These are phyloP conservation scores for Clarias macrocephalus DNA, from an alignment of 2,113 vertebrate genomes.

Conservation along the genomic window DNA sequence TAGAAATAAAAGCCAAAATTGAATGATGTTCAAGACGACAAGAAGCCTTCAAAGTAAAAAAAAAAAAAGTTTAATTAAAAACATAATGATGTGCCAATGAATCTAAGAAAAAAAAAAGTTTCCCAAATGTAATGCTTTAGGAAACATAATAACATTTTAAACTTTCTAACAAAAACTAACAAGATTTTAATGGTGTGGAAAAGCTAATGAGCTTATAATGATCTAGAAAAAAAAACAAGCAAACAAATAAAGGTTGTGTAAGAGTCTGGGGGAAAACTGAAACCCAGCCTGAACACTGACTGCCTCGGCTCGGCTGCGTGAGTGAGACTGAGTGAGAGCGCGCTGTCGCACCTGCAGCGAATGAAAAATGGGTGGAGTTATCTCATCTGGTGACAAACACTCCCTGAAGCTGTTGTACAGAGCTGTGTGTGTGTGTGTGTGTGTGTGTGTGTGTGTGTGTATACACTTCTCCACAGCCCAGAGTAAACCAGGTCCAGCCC, in stretches of 20 bases:
- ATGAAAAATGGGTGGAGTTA: not conserved
- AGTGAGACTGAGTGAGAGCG: not conserved
- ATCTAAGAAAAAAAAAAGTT: not conserved
- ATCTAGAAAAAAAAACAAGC: not conserved
- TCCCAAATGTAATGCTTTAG: not conserved
- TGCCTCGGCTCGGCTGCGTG: not conserved
- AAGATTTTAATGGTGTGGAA: conserved; percentile 6
- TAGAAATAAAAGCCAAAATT: too few species aligned
- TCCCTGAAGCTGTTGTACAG: not conserved
- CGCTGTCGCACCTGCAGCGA: not conserved
- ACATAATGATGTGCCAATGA: not conserved
- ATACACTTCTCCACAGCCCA: conserved; percentile 14
- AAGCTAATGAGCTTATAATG: conserved; percentile 6
- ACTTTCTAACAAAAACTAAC: not conserved
- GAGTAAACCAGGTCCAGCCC: conserved; percentile 44
- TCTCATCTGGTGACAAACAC: conserved; percentile 4
- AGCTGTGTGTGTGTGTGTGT: conserved; percentile 8
- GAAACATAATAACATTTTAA: not conserved
- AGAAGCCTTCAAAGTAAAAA: not conserved
- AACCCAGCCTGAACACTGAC: not conserved
- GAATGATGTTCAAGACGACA: not conserved
- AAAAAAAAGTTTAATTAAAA: not conserved
- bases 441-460: conserved; percentile 39
- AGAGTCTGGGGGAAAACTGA: not conserved
- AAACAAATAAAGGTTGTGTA: not conserved